Conservation (phyloP, 35 echinoderm and acorn worm genomes). For the Diadema setosum region DNA sequence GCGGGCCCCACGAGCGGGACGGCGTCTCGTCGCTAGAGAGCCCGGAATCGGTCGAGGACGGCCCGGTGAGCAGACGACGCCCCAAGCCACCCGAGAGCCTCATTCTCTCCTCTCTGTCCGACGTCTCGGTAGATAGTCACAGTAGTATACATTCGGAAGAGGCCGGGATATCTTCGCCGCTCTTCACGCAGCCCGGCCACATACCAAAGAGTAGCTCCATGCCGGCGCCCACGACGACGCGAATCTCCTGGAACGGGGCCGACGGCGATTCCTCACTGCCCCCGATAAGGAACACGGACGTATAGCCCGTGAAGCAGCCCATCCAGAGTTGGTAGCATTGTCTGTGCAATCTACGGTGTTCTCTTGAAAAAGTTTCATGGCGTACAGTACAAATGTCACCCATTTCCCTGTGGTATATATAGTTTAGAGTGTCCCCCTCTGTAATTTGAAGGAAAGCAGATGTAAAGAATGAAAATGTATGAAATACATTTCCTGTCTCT, state of each 20-base stretch:
- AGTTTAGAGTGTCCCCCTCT: neutral
- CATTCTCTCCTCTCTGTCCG: slow-evolving; percentile 50
- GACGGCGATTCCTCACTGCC: neutral
- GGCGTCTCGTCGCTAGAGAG: slow-evolving; percentile 16
- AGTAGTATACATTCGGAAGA: slow-evolving; percentile 61
- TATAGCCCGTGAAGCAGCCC: too few species aligned
- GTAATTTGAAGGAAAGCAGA: neutral
- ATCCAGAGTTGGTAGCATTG: neutral
- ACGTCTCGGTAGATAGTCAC: slow-evolving; percentile 60
- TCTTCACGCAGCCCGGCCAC: neutral
- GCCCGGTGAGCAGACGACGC: slow-evolving; percentile 2
- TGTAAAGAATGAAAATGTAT: neutral
- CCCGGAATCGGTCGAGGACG: slow-evolving; percentile 10
- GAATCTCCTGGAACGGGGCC: slow-evolving; percentile 8
- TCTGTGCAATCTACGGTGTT: neutral
- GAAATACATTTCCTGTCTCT: neutral
- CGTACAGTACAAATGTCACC: neutral
- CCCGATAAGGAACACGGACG: neutral
- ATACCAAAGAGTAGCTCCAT: slow-evolving; percentile 25
- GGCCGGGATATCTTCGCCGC: neutral
- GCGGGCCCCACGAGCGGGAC: neutral
- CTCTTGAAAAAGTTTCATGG: neutral
- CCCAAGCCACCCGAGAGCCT: slow-evolving; percentile 38
- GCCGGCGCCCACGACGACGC: neutral
- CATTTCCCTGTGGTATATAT: neutral